These are phyloP conservation scores for Pteria penguin DNA, from an alignment of 2,888 invertebrate species.

Conservation along the genomic window DNA sequence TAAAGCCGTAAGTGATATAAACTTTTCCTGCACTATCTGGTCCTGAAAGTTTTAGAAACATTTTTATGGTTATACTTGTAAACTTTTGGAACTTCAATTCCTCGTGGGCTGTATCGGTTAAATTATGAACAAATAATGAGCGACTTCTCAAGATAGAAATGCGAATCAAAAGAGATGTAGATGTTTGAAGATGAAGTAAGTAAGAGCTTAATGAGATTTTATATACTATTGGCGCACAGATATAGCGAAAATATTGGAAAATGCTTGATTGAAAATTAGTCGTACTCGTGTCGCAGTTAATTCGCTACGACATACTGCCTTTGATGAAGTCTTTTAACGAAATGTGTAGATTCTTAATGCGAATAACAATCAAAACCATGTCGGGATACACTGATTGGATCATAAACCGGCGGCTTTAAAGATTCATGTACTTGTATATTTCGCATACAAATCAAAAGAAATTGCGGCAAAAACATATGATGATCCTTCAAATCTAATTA, in stretches of 20 bases:
- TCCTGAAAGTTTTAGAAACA: no score
- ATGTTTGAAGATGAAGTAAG: background rate
- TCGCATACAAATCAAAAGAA: slow-evolving; percentile 24
- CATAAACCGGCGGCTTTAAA: background rate
- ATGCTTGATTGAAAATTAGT: slow-evolving; percentile 14
- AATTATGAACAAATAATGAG: background rate
- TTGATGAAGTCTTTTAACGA: background rate
- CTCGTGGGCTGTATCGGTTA: no score
- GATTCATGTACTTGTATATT: background rate
- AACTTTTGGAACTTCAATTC: no score
- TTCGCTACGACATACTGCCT: background rate
- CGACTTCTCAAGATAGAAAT: background rate
- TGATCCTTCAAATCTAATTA: slow-evolving; percentile 36
- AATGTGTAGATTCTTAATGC: slow-evolving; percentile 8
- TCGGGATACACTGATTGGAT: background rate
- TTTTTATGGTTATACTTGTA: no score
- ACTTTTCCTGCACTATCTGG: no score
- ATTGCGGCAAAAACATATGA: slow-evolving; percentile 22
- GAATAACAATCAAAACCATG: background rate
- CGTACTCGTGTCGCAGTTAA: background rate
- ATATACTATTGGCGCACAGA: background rate
- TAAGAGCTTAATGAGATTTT: background rate
- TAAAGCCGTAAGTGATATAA: no score
- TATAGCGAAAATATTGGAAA: background rate
- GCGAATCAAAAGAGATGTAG: background rate